phyloP scores from a whole-genome alignment of 2,797 vertebrate genomes.

The Pseudochromis fuscus region DNA sequence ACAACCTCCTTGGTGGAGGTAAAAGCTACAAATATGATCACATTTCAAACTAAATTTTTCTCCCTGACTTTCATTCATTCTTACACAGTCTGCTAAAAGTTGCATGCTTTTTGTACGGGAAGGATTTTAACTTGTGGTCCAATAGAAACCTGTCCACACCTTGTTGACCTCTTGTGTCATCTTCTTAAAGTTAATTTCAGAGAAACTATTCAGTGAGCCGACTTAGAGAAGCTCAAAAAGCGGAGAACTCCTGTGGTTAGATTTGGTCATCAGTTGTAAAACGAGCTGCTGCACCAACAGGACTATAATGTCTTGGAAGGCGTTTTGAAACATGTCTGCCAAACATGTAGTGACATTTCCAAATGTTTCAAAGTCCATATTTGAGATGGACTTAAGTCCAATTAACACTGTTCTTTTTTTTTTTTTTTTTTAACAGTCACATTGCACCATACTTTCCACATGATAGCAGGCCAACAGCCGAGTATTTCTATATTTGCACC shows the following conservation, averaged over 20 bases:
- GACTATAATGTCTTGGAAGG: slow-evolving; percentile 13
- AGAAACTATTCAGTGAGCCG: not conserved
- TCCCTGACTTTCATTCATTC: too few species aligned
- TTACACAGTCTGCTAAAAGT: too few species aligned
- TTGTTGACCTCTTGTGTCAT: too few species aligned
- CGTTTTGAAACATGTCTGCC: slow-evolving; percentile 20
- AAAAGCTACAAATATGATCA: too few species aligned
- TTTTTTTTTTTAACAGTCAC: slow-evolving; percentile 2
- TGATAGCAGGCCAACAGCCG: slow-evolving; percentile 43
- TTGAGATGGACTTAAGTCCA: slow-evolving; percentile 24
- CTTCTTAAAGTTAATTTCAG: not conserved
- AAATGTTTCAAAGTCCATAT: slow-evolving; percentile 29
- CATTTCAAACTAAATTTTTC: too few species aligned
- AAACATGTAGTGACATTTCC: slow-evolving; percentile 36
- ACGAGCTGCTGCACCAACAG: slow-evolving; percentile 3
- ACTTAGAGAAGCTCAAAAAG: not conserved
- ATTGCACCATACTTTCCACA: slow-evolving; percentile 22
- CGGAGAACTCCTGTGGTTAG: not conserved
- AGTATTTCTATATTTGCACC: slow-evolving; percentile 44
- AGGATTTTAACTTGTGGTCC: too few species aligned
- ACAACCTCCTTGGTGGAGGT: too few species aligned
- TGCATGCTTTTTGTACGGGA: too few species aligned
- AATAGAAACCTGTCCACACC: too few species aligned
- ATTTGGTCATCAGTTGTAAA: not conserved
- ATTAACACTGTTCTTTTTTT: slow-evolving; percentile 30